phyloP scores from a whole-genome alignment of 2,113 vertebrate species.

The Silurus glanis region DNA sequence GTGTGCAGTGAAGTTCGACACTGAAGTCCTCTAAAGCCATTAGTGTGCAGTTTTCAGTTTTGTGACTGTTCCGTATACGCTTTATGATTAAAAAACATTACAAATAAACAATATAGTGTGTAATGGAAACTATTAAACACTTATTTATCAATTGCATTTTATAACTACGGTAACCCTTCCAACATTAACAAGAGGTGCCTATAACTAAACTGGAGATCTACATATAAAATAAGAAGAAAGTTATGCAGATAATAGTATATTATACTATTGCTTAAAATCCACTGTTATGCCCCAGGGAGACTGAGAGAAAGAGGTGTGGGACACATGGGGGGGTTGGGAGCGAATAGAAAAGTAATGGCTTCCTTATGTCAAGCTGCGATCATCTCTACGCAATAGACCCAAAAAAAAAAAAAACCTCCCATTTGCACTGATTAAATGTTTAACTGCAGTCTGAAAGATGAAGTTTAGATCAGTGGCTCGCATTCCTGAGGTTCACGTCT shows the following conservation, averaged over 20 bases:
- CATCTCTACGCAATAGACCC: conserved; percentile 68
- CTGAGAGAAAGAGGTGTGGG: conserved; percentile 36
- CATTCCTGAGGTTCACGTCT: not conserved
- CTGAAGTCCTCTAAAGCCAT: not conserved
- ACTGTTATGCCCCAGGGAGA: conserved; percentile 36
- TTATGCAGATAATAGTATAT: not conserved
- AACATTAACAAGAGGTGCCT: not conserved
- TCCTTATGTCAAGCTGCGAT: conserved; percentile 75
- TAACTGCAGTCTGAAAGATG: conserved; percentile 19
- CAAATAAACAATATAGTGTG: not conserved
- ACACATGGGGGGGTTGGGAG: conserved; percentile 27
- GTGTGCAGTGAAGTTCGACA: not conserved
- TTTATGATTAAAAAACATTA: not conserved
- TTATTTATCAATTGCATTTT: not conserved
- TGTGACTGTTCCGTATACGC: not conserved
- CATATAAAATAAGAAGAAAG: not conserved
- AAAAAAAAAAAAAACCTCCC: conserved; percentile 34
- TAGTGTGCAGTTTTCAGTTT: not conserved
- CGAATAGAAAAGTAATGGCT: conserved; percentile 69
- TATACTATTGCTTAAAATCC: conserved; percentile 11
- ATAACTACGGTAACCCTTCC: not conserved
- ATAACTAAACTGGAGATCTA: not conserved
- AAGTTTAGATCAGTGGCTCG: conserved; percentile 34
- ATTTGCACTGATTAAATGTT: conserved; percentile 55
- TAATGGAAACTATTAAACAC: not conserved